phyloP scores from a whole-genome alignment of 2,888 invertebrate genomes.

The Balanococcus diminutus region DNA sequence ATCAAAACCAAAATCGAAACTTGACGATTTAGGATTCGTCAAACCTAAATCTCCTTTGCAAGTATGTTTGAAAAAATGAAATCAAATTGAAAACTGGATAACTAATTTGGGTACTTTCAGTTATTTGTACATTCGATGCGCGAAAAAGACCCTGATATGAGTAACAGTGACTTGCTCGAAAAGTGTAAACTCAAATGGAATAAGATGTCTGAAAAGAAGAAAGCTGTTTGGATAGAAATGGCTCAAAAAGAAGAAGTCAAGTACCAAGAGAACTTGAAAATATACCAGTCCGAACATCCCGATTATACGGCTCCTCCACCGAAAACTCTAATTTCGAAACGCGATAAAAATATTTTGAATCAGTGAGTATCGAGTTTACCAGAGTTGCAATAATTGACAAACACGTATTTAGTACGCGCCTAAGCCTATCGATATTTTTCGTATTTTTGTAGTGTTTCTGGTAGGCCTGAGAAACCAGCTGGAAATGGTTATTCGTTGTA shows the following conservation, averaged over 20 bases:
- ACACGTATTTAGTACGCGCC: no score
- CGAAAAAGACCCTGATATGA: neutral
- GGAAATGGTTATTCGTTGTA: constrained; percentile 55
- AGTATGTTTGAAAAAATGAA: neutral
- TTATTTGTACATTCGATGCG: neutral
- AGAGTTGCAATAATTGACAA: no score
- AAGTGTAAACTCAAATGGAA: constrained; percentile 55
- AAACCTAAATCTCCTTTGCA: constrained; percentile 51
- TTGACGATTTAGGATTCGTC: constrained; percentile 33
- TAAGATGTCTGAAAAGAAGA: constrained; percentile 54
- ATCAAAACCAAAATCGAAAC: constrained; percentile 9
- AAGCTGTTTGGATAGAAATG: constrained; percentile 55
- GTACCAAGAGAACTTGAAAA: constrained; percentile 44
- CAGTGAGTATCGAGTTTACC: neutral
- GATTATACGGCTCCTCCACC: constrained; percentile 52
- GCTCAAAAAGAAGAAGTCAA: constrained; percentile 50
- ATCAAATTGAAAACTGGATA: neutral
- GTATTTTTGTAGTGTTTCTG: constrained; percentile 41
- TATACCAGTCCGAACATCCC: constrained; percentile 56
- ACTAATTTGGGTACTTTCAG: neutral
- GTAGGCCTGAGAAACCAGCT: constrained; percentile 56
- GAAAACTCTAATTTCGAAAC: constrained; percentile 55
- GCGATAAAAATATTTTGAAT: constrained; percentile 55
- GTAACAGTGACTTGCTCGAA: neutral
- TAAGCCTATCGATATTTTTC: no score